Evolutionary conservation across 2,888 invertebrate genomes (phyloP).

Genomic region (Phalangium opilio): DNA sequence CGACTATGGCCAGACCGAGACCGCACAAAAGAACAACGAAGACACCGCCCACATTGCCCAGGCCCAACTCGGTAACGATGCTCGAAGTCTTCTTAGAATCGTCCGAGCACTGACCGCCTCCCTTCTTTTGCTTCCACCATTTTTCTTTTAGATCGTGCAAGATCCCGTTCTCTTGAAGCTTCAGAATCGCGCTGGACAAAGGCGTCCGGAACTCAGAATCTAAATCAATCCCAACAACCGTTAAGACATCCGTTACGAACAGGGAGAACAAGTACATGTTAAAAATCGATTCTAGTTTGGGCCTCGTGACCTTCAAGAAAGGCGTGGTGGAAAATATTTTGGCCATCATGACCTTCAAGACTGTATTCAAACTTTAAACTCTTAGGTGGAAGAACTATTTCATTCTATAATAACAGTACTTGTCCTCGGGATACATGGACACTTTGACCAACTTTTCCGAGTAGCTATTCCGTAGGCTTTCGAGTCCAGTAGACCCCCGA

Average conservation of each 20-base stretch:
- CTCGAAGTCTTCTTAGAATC: constrained; percentile 17
- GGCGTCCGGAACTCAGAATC: constrained; percentile 54
- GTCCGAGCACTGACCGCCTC: constrained; percentile 24
- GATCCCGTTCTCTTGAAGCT: constrained; percentile 35
- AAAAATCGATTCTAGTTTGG: not conserved
- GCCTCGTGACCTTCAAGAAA: not conserved
- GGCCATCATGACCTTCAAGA: too few species aligned
- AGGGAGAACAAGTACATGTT: too few species aligned
- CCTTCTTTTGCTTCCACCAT: constrained; percentile 35
- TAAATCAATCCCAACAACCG: too few species aligned
- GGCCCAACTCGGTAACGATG: constrained; percentile 20
- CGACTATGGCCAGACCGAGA: constrained; percentile 17
- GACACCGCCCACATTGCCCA: constrained; percentile 28
- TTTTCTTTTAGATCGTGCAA: constrained; percentile 36
- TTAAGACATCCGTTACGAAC: too few species aligned
- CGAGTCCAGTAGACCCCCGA: constrained; percentile 82
- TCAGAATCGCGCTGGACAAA: constrained; percentile 57
- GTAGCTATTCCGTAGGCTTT: constrained; percentile 92
- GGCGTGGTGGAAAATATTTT: too few species aligned
- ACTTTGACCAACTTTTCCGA: constrained; percentile 52
- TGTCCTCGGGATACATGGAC: too few species aligned
- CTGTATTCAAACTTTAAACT: too few species aligned
- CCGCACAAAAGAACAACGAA: constrained; percentile 25
- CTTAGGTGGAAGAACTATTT: too few species aligned
- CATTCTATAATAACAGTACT: too few species aligned